Evolutionary conservation across 1,140 invertebrate species (phyloP).

Genomic region (Limonius californicus): DNA sequence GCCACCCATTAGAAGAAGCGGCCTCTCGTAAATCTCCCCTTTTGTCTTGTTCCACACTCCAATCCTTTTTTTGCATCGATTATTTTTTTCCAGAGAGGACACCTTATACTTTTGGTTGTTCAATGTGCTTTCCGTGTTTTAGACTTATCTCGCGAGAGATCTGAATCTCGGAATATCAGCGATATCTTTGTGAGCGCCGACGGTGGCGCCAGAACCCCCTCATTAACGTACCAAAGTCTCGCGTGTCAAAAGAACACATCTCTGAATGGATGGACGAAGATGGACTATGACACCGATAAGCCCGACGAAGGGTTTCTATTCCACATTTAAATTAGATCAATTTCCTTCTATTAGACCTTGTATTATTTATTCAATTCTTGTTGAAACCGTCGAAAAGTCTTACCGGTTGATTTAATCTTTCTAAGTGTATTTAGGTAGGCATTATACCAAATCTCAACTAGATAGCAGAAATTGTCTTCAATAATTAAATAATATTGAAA

Average conservation of each 20-base stretch:
- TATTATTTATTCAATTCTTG: too few species aligned
- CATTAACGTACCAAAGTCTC: slow-evolving; percentile 26
- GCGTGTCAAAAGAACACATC: slow-evolving; percentile 4
- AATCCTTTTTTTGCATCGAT: slow-evolving; percentile 31
- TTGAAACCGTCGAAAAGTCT: too few species aligned
- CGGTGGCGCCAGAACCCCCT: slow-evolving; percentile 34
- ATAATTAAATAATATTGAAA: too few species aligned
- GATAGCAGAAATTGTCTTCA: too few species aligned
- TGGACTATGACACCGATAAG: slow-evolving; percentile 3
- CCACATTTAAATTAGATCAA: too few species aligned
- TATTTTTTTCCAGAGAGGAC: slow-evolving; percentile 28
- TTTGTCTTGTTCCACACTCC: slow-evolving; percentile 34
- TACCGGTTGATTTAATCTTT: too few species aligned
- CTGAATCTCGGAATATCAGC: slow-evolving; percentile 37
- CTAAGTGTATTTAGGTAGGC: too few species aligned
- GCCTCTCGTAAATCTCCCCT: slow-evolving; percentile 42
- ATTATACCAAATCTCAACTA: too few species aligned
- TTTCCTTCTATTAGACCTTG: too few species aligned
- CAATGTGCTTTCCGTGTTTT: slow-evolving; percentile 38
- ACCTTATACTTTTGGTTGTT: slow-evolving; percentile 36
- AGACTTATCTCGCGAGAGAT: slow-evolving; percentile 38
- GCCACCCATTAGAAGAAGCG: slow-evolving; percentile 43
- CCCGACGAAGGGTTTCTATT: neutral
- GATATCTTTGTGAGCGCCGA: slow-evolving; percentile 38
- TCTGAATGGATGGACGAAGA: slow-evolving; percentile 5